Evolutionary conservation across 2,797 vertebrate genomes (phyloP).

Genomic region (Phoebastria nigripes): DNA sequence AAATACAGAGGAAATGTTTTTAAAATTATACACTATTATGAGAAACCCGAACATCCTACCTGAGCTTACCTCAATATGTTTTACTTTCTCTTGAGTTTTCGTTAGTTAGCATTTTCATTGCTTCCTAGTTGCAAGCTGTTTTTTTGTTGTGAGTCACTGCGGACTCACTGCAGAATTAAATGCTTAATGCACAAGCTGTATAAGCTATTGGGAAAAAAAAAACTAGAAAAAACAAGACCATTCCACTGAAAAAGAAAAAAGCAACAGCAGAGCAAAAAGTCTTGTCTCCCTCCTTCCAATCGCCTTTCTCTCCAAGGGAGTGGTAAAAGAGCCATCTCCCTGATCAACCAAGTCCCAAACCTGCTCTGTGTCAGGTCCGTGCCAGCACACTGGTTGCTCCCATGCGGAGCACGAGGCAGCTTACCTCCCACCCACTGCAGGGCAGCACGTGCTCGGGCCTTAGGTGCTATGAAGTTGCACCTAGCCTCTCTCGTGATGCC

Average conservation of each 20-base stretch:
- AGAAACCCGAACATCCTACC: background rate
- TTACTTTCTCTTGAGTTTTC: background rate
- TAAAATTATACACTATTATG: background rate
- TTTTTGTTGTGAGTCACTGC: background rate
- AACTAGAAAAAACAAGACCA: background rate
- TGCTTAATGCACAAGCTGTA: background rate
- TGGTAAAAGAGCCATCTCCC: background rate
- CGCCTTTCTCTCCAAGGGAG: background rate
- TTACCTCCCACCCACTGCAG: background rate
- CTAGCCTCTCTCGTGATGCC: background rate
- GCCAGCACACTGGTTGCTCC: background rate
- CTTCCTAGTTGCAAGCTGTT: background rate
- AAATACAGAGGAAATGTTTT: background rate
- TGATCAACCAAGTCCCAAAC: background rate
- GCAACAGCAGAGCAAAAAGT: background rate
- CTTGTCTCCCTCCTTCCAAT: background rate
- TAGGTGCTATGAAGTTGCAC: background rate
- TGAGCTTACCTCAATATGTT: background rate
- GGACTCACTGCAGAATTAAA: background rate
- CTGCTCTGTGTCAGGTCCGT: rapidly evolving
- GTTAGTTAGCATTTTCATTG: background rate
- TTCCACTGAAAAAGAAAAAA: background rate
- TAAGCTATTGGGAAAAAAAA: background rate
- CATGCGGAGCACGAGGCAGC: background rate
- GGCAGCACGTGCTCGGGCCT: background rate